phyloP scores from a whole-genome alignment of 2,797 vertebrate species.

The Hypotaenidia okinawae region DNA sequence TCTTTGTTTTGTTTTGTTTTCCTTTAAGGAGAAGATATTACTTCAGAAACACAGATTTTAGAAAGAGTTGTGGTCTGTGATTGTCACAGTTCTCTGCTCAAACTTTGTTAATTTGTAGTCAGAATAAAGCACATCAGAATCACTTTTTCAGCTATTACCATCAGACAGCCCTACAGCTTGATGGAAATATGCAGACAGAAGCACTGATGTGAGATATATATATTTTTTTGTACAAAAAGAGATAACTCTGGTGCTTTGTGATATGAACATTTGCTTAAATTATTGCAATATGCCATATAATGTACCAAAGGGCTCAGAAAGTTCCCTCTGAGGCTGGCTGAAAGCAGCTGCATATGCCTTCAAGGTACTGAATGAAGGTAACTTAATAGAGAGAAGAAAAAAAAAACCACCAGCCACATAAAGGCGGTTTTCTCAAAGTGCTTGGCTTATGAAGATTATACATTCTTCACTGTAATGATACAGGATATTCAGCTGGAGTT shows the following conservation, averaged over 20 bases:
- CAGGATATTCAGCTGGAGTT: background rate
- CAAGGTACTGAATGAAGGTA: background rate
- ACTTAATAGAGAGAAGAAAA: background rate
- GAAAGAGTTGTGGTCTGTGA: background rate
- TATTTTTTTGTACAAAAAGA: background rate
- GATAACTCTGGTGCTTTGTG: background rate
- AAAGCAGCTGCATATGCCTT: background rate
- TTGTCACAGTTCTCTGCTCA: background rate
- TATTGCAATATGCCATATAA: background rate
- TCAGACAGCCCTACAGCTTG: background rate
- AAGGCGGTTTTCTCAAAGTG: background rate
- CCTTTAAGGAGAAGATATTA: background rate
- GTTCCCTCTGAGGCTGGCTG: background rate
- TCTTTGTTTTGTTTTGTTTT: background rate
- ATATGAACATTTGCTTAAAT: background rate
- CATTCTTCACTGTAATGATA: background rate
- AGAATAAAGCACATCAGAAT: background rate
- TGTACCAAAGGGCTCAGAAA: background rate
- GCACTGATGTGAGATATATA: background rate
- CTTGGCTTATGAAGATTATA: background rate
- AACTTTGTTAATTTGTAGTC: background rate
- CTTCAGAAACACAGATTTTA: background rate
- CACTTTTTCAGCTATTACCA: background rate
- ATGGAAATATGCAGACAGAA: background rate
- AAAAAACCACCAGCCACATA: background rate